Conservation (phyloP, 37 sponge, comb jelly and placozoan species). For the Hexactinellida sp. region DNA sequence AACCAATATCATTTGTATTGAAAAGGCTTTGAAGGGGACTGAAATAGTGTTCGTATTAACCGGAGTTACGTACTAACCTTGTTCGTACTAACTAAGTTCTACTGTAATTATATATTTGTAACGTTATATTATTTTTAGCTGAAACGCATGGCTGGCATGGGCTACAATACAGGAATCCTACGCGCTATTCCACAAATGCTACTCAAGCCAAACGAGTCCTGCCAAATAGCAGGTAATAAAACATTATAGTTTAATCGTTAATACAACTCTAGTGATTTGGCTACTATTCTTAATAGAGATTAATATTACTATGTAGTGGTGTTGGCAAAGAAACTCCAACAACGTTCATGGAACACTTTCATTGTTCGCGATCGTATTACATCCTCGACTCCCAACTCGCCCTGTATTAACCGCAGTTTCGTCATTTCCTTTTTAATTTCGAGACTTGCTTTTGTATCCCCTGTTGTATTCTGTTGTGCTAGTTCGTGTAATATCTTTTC, state of each 20-base stretch:
- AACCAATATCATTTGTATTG: no score
- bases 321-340: not conserved
- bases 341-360: not conserved
- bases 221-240: not conserved
- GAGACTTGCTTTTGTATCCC: not conserved
- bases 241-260: not conserved
- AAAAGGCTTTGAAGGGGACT: no score
- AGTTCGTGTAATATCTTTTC: not conserved
- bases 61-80: no score
- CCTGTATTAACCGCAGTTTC: not conserved
- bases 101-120: no score
- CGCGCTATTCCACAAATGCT: not conserved
- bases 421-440: not conserved
- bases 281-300: not conserved
- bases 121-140: no score
- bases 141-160: constrained; percentile 6
- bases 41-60: no score
- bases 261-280: no score
- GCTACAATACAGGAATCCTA: not conserved
- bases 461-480: not conserved
- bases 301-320: not conserved
- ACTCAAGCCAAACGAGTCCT: not conserved
- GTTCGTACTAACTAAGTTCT: no score
- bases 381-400: not conserved
- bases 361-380: not conserved